Evolutionary conservation across 2,888 invertebrate genomes (phyloP), one percentile per base, ranked within the genome.

Genomic region (Apamea monoglypha): DNA sequence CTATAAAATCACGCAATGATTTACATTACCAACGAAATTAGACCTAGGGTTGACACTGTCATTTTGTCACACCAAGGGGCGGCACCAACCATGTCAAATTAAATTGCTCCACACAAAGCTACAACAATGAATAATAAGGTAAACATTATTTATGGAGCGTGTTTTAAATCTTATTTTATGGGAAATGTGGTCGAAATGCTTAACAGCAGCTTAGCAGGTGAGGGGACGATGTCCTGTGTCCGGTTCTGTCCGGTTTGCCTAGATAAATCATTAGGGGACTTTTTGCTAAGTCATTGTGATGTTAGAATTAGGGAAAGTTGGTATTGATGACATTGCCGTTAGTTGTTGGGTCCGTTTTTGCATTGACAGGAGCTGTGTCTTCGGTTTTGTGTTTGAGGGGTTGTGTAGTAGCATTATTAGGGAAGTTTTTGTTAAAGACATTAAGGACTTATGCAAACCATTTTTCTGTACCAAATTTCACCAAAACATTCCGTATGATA

Each of bases 131-230:
- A 93, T 92, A 93, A 91, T 92, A 92, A 92, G 87, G 91, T 87
- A 92, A 92, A 93, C 89, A 91, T 92, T 93, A 94, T 94, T 94
- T 94, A 94, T 94, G 92, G 90, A 90, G 71, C 93, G 90, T 91
- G 94, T 93, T 94, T 93, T 94, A 94, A 94, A 96, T 96, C 96
- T 95, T 94, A 96, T 96, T 96, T 96, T 97, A 97, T 97, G 96
- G 96, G 96, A 96, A 96, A 95, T 96, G 96, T 89, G 96, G 96
- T 95, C 87, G 92, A 87, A 86, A 91, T 92, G 94, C 94, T 95
- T 95, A 95, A 93, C 93, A 93, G 93, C 91, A 91, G 93, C 93
- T 94, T 94, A 92, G 93, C 94, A 95, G 95, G 95, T 95, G 94
- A 87, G 80, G 86, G 89, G 82, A 78, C 72, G 56, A 50, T 53